Evolutionary conservation across 2,797 vertebrate genomes (phyloP).

Genomic region (Lutjanus argentimaculatus): DNA sequence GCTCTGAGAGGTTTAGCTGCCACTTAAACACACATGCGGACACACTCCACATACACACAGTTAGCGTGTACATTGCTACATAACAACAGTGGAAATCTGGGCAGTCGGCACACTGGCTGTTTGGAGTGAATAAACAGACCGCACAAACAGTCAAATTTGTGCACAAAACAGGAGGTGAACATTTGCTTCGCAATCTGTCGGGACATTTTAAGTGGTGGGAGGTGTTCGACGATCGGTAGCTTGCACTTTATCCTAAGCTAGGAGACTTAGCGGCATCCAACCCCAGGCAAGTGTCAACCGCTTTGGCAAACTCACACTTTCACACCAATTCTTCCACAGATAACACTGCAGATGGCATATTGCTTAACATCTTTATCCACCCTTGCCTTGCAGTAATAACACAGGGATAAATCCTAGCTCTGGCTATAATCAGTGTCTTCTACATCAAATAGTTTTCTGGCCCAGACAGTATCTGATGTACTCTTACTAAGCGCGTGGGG

Average conservation of each 20-base stretch:
- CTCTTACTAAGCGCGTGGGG: slow-evolving; percentile 33
- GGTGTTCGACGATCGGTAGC: not conserved
- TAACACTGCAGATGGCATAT: slow-evolving; percentile 30
- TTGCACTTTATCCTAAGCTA: not conserved
- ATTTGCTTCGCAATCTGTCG: not conserved
- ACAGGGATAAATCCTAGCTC: slow-evolving; percentile 43
- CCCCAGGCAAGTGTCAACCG: not conserved
- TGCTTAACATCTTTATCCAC: slow-evolving; percentile 40
- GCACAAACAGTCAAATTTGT: not conserved
- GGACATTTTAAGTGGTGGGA: not conserved
- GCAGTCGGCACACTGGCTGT: not conserved
- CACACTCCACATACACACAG: not conserved
- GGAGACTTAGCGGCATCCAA: not conserved
- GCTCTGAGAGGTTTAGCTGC: not conserved
- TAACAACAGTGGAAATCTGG: not conserved
- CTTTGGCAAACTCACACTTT: slow-evolving; percentile 18
- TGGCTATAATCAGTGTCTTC: slow-evolving; percentile 43
- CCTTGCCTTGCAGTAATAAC: slow-evolving; percentile 22
- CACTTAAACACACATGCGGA: not conserved
- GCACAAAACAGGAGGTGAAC: slow-evolving; percentile 8
- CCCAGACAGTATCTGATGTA: slow-evolving; percentile 10
- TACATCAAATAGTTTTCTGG: slow-evolving; percentile 34
- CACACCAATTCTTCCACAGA: not conserved
- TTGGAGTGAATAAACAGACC: not conserved
- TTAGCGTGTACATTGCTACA: not conserved